A percentile compares a stretch with the other conserved stretches of the same genome.
Evolutionary conservation across 2,888 invertebrate species (phyloP).

Genomic region (Chaetoderma sp.): DNA sequence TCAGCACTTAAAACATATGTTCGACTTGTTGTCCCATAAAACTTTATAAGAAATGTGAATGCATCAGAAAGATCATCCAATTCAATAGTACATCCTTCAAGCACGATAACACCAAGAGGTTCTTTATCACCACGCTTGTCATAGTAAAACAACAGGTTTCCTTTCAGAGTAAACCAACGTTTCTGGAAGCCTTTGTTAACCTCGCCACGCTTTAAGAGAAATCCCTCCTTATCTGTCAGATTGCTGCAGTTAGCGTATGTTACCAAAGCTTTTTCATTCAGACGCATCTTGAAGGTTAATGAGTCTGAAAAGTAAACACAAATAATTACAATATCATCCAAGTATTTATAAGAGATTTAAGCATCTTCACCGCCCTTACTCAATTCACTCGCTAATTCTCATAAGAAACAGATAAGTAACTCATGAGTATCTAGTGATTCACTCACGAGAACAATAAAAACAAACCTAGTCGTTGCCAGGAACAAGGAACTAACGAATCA

Average conservation of each 20-base stretch:
- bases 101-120: slow-evolving; percentile 90
- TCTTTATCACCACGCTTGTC: slow-evolving; percentile 92
- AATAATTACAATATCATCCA: too few species aligned
- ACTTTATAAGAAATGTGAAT: slow-evolving; percentile 87
- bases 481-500: too few species aligned
- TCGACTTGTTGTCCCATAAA: slow-evolving; percentile 86
- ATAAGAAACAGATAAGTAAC: too few species aligned
- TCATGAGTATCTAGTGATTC: too few species aligned
- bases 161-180: slow-evolving; percentile 93
- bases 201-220: slow-evolving; percentile 89
- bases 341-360: too few species aligned
- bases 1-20: slow-evolving; percentile 89
- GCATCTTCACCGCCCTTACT: too few species aligned
- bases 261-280: slow-evolving; percentile 93
- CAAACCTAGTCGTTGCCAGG: too few species aligned
- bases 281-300: slow-evolving; percentile 79
- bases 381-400: too few species aligned
- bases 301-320: too few species aligned
- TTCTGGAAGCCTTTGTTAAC: slow-evolving; percentile 89
- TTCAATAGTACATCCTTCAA: slow-evolving; percentile 91
- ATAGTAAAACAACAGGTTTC: slow-evolving; percentile 94
- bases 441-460: too few species aligned
- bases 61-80: slow-evolving; percentile 62
- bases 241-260: slow-evolving; percentile 88
- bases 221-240: slow-evolving; percentile 93